These are phyloP conservation scores for Tanypteryx hageni DNA, from an alignment of 2,888 invertebrate genomes.

Conservation along the genomic window DNA sequence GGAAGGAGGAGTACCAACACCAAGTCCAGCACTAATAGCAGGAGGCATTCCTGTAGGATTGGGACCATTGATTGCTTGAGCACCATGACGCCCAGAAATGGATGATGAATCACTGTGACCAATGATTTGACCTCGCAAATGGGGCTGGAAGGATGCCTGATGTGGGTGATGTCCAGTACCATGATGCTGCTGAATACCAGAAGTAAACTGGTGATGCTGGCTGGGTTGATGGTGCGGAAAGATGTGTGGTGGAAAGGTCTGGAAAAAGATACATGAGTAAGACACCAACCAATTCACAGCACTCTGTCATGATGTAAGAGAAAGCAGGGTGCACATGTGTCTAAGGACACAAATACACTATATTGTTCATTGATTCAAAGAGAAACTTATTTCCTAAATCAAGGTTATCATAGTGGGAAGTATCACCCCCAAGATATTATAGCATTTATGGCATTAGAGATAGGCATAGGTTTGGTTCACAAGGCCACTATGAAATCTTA, in stretches of 20 bases:
- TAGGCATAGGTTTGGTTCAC: too few species aligned
- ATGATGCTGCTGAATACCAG: constrained; percentile 54
- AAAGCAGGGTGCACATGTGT: too few species aligned
- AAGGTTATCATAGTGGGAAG: too few species aligned
- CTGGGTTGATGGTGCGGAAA: constrained; percentile 45
- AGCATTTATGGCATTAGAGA: too few species aligned
- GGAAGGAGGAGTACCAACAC: constrained; percentile 1
- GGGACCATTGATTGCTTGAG: constrained; percentile 8
- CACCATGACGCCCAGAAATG: not conserved
- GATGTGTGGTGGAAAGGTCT: constrained; percentile 50
- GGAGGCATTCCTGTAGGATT: constrained; percentile 42
- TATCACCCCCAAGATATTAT: too few species aligned
- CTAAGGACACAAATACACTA: too few species aligned
- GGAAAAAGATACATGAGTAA: not conserved
- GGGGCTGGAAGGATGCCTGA: constrained; percentile 50
- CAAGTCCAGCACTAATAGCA: constrained; percentile 7
- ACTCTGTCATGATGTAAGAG: too few species aligned
- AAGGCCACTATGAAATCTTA: too few species aligned
- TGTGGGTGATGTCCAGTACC: constrained; percentile 40
- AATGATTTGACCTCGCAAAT: constrained; percentile 41
- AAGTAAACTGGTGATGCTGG: constrained; percentile 53
- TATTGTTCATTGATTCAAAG: too few species aligned
- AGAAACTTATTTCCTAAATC: too few species aligned
- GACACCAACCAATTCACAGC: too few species aligned
- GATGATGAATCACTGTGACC: constrained; percentile 51